Base-by-base conservation (phyloP, 2,113 vertebrate genomes). In the Corythaeola cristata region DNA sequence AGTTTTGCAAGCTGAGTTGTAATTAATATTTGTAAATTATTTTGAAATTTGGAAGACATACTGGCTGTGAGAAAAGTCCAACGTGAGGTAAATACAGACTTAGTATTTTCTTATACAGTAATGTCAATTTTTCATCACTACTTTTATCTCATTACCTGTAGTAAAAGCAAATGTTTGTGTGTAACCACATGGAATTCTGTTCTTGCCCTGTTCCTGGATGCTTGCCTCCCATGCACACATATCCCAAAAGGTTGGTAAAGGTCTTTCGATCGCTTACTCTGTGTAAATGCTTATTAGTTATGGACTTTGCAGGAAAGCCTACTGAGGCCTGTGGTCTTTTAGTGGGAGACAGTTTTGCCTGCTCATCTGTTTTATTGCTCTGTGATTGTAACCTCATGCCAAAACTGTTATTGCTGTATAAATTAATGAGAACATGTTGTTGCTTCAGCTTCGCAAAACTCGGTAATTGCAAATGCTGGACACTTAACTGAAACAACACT, bases 301-400 rank as follows among this genome's bases (percentile, higher is more conserved):
- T 13, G 84, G 88, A 58, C 56, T 96, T 97, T 86, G 78, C 53
- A 60, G 72, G 59, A 67, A 93, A 95, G 44, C 82, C 93, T 39
- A 28, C 68, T 77, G 96, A 97, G 96, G 56, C 68, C 72, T 89
- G 35, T 84, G 96, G 93, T 96, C 63, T 94, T 95, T 93, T 74
- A 78, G 73, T 73, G 78, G 83, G 56, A 94, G 94, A 93, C 85
- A 89, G 75, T 89, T 97, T 82, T 97, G 92, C 95, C 93, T 88
- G 76, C 85, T 98, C 95, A 96, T 97, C 94, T 97, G 86, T 96
- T 97, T 96, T 86, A 93, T 90, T 93, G 83, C 89, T 89, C 87
- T 85, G 37, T 0, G 1, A 27, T 75, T 93, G 87, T 95, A 95
- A 90, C 60, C 68, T 91, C 39, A 17, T 93, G 94, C 94, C 96